Base-by-base conservation (phyloP, 2,797 vertebrate genomes). In the Chaetodon trifasciatus region DNA sequence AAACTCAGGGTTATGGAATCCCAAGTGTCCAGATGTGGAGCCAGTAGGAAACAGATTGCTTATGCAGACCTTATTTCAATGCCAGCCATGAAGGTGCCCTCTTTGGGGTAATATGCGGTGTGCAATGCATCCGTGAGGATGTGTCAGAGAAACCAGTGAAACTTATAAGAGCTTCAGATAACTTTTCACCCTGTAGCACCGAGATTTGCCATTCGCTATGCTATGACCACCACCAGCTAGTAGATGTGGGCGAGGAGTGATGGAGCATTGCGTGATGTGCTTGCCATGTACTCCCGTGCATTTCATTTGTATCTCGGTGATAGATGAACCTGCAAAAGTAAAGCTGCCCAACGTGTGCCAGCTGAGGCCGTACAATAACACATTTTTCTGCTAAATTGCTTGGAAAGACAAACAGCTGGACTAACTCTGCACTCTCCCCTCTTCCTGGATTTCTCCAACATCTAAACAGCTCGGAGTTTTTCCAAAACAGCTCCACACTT, bases 71-170 rank as follows among this genome's bases (percentile, higher is more conserved):
- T 90, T 88, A 90, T 93, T 93, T 87, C 90, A 92, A 88, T 88
- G 91, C 87, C 92, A 91, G 85, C 76, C 80, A 81, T 91, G 91
- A 94, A 93, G 94, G 92, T 94, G 94, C 93, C 93, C 93, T 91
- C 89, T 93, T 93, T 92, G 74, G 76, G 86, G 74, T 88, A 85
- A 91, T 88, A 65, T 74, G 84, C 67, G 60, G 71, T 52, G 67
- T 74, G 44, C 58, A 68, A 52, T 83, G 50, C 71, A 72, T 76
- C 21, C 0, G 8, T n/a, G 67, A 80, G 74, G 62, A 76, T 56
- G 69, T 86, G 85, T 88, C 85, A 56, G 75, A 72, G 23, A 85
- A 90, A 87, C 86, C 66, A 61, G 53, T 40, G 64, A 84, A 91
- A 90, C 63, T 61, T 84, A 44, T n/a, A 81, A 21, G 62, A 80